Conservation (phyloP, 2,797 vertebrate species). For the Nasua narica region DNA sequence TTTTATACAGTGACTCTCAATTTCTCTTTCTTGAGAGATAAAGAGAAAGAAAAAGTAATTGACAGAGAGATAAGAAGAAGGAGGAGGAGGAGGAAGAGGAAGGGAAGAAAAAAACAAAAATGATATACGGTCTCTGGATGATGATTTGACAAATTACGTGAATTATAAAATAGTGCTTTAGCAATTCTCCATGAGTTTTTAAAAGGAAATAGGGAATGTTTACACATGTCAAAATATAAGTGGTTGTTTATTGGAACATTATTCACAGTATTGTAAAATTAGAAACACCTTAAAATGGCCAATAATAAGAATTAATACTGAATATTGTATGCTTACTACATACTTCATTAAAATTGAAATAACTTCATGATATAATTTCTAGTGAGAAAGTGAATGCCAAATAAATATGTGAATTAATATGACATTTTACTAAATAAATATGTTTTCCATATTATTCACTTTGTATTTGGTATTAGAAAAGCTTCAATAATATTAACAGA, state of each 20-base stretch:
- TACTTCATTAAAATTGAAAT: not conserved
- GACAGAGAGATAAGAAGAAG: not conserved
- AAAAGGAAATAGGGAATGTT: not conserved
- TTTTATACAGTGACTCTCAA: not conserved
- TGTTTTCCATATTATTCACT: not conserved
- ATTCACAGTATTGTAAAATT: not conserved
- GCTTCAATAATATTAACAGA: not conserved
- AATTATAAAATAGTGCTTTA: not conserved
- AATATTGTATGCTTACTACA: not conserved
- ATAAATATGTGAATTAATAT: not conserved
- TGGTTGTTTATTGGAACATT: not conserved
- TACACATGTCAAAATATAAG: not conserved
- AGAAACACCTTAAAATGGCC: not conserved
- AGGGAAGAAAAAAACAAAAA: not conserved
- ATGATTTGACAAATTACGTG: not conserved
- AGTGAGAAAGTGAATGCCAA: not conserved
- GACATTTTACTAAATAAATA: not conserved
- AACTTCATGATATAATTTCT: not conserved
- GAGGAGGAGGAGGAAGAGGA: rapidly evolving
- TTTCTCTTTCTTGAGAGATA: not conserved
- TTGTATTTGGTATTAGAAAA: not conserved
- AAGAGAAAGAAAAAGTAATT: not conserved
- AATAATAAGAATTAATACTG: not conserved
- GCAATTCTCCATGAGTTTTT: not conserved
- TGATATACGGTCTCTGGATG: not conserved